Evolutionary conservation across 2,797 vertebrate genomes (phyloP).

Genomic region (Gambelia wislizenii): DNA sequence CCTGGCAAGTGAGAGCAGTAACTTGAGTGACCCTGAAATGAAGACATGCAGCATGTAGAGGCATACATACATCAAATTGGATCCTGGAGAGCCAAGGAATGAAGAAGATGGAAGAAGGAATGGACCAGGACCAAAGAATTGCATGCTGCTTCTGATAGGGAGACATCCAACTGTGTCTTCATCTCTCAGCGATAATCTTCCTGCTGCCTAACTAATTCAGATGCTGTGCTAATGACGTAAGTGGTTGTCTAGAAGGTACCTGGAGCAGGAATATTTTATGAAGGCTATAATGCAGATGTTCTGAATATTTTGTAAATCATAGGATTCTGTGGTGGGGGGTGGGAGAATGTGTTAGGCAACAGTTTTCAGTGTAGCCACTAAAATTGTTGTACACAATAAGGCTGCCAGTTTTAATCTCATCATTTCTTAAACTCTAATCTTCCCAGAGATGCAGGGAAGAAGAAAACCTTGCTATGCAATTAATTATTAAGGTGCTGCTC

Average conservation of each 20-base stretch:
- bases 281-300: neutral
- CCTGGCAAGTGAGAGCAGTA: neutral
- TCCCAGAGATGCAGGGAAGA: conserved; percentile 3
- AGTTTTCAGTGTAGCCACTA: neutral
- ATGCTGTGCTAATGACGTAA: neutral
- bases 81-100: neutral
- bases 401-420: conserved; percentile 2
- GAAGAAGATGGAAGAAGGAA: neutral
- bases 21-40: neutral
- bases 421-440: conserved; percentile 18
- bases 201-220: neutral
- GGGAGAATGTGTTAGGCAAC: neutral
- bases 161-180: neutral
- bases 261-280: neutral
- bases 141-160: neutral
- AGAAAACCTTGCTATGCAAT: neutral
- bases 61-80: neutral
- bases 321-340: neutral
- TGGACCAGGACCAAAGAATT: neutral
- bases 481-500: conserved; percentile 15
- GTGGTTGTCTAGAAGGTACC: neutral
- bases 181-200: neutral
- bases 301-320: neutral
- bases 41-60: neutral
- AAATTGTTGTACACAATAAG: neutral